Percentiles rank a stretch among this genome's conserved stretches.
These are phyloP conservation scores for Lutraria lutraria DNA, from an alignment of 2,888 invertebrate species.

Conservation along the genomic window DNA sequence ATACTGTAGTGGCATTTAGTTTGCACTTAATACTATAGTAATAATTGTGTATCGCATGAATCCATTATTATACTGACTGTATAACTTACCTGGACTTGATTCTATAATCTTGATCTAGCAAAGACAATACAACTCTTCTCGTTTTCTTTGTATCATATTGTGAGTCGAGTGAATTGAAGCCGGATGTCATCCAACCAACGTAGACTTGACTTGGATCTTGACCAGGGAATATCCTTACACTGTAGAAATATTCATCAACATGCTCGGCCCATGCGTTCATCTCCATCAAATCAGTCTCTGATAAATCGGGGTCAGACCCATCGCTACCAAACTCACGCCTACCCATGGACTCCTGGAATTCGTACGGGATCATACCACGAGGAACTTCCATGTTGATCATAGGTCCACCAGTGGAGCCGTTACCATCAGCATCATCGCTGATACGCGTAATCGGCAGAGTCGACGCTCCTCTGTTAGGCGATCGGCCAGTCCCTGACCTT, in stretches of 20 bases:
- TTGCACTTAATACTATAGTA: too few relatives aligned
- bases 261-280: constrained; percentile 85
- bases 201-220: constrained; percentile 98
- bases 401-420: constrained; percentile 65
- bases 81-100: constrained; percentile 89
- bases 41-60: too few relatives aligned
- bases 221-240: constrained; percentile 94
- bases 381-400: constrained; percentile 77
- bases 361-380: constrained; percentile 81
- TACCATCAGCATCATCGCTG: constrained; percentile 70
- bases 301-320: constrained; percentile 82
- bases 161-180: constrained; percentile 89
- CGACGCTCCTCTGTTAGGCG: constrained; percentile 61
- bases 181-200: constrained; percentile 99
- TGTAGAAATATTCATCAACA: constrained; percentile 99
- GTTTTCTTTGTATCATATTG: constrained; percentile 86
- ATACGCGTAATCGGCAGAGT: constrained; percentile 72
- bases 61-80: too few relatives aligned
- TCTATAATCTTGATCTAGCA: constrained; percentile 89
- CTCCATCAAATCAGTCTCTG: constrained; percentile 82
- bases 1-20: too few relatives aligned
- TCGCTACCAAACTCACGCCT: constrained; percentile 77
- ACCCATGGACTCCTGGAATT: constrained; percentile 83
- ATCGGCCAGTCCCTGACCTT: constrained; percentile 60
- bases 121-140: constrained; percentile 85